Evolutionary conservation across 2,888 invertebrate genomes (phyloP).

Genomic region (Podotricha telesiphe): DNA sequence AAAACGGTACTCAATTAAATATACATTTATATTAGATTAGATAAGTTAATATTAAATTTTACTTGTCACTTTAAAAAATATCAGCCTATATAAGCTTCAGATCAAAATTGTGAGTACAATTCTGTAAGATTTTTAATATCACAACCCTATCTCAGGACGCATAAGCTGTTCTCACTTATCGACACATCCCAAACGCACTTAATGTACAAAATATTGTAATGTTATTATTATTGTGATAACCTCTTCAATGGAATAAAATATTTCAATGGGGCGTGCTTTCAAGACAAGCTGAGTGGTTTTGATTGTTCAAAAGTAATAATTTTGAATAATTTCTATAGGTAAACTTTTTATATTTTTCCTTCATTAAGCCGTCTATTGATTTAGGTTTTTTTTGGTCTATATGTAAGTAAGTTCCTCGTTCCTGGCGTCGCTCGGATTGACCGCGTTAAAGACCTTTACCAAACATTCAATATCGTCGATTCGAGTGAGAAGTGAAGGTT

Average conservation of each 20-base stretch:
- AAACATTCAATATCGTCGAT: too few relatives aligned
- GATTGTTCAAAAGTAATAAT: slow-evolving; percentile 21
- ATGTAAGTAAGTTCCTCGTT: too few relatives aligned
- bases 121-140: slow-evolving; percentile 52
- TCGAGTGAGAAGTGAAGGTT: not conserved
- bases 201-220: slow-evolving; percentile 81
- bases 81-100: not conserved
- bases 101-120: slow-evolving; percentile 14
- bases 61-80: slow-evolving; percentile 3
- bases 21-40: slow-evolving; percentile 24
- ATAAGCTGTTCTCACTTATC: slow-evolving; percentile 68
- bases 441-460: too few relatives aligned
- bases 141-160: slow-evolving; percentile 58
- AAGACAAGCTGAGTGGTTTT: slow-evolving; percentile 55
- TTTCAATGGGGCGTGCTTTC: slow-evolving; percentile 63
- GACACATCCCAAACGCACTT: slow-evolving; percentile 72
- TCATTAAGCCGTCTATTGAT: too few relatives aligned
- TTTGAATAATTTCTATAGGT: slow-evolving; percentile 13
- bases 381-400: too few relatives aligned
- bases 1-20: slow-evolving; percentile 8
- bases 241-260: slow-evolving; percentile 60
- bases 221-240: slow-evolving; percentile 80
- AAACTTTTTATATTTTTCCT: not conserved
- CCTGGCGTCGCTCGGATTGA: too few relatives aligned
- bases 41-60: slow-evolving; percentile 8